A percentile compares a stretch with the other conserved stretches of the same genome.
phyloP scores from a whole-genome alignment of 2,797 vertebrate genomes.

The Hydrolagus colliei region DNA sequence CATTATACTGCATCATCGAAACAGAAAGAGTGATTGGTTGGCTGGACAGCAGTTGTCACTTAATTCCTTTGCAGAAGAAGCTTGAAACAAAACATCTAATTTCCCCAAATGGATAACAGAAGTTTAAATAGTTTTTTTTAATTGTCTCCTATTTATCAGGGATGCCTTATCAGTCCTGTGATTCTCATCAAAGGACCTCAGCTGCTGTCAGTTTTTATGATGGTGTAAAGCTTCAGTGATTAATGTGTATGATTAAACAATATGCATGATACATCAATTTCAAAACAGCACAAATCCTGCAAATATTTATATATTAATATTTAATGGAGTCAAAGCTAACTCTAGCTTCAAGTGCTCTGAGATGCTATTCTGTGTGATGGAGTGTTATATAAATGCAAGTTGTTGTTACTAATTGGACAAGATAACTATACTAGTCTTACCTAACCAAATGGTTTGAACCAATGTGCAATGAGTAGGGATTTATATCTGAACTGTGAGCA shows the following conservation, averaged over 20 bases:
- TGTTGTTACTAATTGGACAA: background rate
- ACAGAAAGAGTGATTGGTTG: background rate
- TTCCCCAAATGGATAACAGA: no score
- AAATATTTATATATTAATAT: background rate
- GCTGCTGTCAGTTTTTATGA: background rate
- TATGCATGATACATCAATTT: background rate
- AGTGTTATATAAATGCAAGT: background rate
- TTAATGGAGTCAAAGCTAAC: background rate
- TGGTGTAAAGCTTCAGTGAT: background rate
- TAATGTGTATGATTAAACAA: conserved; percentile 3
- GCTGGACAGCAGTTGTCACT: no score
- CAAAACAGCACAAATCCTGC: background rate
- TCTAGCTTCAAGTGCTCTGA: no score
- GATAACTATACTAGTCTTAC: background rate
- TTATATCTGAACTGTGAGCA: no score
- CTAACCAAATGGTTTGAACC: background rate
- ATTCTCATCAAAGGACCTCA: background rate
- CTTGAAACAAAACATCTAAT: background rate
- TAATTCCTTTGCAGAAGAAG: background rate
- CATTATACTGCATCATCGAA: background rate
- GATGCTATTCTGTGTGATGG: no score
- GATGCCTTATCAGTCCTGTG: background rate
- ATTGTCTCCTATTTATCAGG: background rate
- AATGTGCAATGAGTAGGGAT: no score
- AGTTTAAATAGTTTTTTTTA: no score